Evolutionary conservation across 2,797 vertebrate genomes (phyloP), one percentile per base, ranked within the genome.

Genomic region (Ceyx erithaca): DNA sequence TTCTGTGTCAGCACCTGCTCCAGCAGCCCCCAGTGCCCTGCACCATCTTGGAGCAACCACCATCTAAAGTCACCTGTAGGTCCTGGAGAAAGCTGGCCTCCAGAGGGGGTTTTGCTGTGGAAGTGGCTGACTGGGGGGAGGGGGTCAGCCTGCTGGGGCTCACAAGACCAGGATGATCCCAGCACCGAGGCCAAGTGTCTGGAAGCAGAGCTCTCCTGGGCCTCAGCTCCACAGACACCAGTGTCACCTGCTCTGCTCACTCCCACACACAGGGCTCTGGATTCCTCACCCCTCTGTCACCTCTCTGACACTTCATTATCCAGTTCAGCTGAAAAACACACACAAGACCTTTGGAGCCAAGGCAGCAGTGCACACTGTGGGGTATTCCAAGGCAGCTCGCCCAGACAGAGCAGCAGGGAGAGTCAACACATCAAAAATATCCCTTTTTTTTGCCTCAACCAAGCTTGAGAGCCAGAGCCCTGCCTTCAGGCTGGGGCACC

Each of bases 311-410:
- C 35, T 12, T 73, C 13, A 28, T 22, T 19, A 70, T 3, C 35
- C 43, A 70, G 15, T 8, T 37, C 16, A 80, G 31, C 71, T 43
- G 18, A 49, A 82, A 64, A 52, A 68, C 37, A 67, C 1, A 4
- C 1, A 22, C 16, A 7, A 62, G 6, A 4, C 37, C 37, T 63
- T 7, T 3, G 37, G 31, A 80, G 33, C 4, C 25, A 31, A 40
- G 33, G 66, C 13, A 80, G 16, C 0, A 48, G 25, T 1, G 6
- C 43, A 12, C 1, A 14, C 4, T 1, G 51, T 17, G 0, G 3
- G 28, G 23, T 30, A 46, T 37, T 51, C 54, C 28, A 16, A 51
- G 58, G 13, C 45, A 77, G 57, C 7, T 64, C 54, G 12, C 33
- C 37, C 41, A 58, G 20, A 21, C 69, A 62, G 20, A 14, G 4